Percentiles rank a stretch among this genome's conserved stretches.
These are phyloP conservation scores for Kradibia gibbosae DNA, from an alignment of 1,140 invertebrate genomes.

Conservation along the genomic window DNA sequence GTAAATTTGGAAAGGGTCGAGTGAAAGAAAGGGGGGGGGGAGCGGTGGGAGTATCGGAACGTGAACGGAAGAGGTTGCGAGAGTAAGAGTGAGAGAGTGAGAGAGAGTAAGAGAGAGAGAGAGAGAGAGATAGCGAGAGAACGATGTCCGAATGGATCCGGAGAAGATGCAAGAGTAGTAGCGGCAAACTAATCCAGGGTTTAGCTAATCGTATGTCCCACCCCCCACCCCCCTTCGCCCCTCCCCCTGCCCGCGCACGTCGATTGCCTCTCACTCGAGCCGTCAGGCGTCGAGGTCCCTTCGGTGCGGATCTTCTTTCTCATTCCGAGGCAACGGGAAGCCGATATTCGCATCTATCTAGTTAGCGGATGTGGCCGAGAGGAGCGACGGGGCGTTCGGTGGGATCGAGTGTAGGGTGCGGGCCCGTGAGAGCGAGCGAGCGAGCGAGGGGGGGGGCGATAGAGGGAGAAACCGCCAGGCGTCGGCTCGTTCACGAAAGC, in stretches of 20 bases:
- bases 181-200: slow-evolving; percentile 71
- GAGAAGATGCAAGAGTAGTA: slow-evolving; percentile 56
- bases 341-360: not conserved
- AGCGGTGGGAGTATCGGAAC: too few species aligned
- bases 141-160: slow-evolving; percentile 35
- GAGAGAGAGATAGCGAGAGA: slow-evolving; percentile 49
- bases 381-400: too few species aligned
- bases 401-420: too few species aligned
- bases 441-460: not conserved
- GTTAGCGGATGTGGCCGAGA: not conserved
- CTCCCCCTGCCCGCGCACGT: too few species aligned
- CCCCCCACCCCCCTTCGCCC: slow-evolving; percentile 46
- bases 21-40: slow-evolving; percentile 35
- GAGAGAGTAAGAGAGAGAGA: too few species aligned
- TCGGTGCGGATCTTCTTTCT: slow-evolving; percentile 58
- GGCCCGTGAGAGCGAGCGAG: not conserved
- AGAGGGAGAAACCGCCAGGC: slow-evolving; percentile 1
- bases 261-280: too few species aligned
- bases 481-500: slow-evolving; percentile 66
- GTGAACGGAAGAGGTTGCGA: too few species aligned
- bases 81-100: too few species aligned
- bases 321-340: slow-evolving; percentile 9
- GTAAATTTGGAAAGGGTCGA: slow-evolving; percentile 47
- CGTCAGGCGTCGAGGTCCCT: too few species aligned
- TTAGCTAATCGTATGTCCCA: slow-evolving; percentile 71